Percentiles rank a stretch among this genome's conserved stretches.
Conservation (phyloP, 2,888 invertebrate species). For the Cataglyphis albicans region DNA sequence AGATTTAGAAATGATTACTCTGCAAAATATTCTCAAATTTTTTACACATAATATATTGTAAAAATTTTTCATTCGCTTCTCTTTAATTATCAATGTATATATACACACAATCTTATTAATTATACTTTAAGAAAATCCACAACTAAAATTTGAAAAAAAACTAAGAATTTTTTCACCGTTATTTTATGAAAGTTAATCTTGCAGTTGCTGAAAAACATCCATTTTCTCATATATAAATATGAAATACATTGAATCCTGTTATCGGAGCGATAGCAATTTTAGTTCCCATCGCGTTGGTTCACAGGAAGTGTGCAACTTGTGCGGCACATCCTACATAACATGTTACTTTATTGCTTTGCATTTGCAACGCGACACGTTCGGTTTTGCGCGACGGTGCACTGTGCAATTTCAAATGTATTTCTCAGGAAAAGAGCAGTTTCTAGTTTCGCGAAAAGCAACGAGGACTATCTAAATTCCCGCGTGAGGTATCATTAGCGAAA, state of each 20-base stretch:
- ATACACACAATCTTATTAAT: constrained; percentile 6
- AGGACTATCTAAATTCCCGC: constrained; percentile 40
- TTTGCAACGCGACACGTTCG: constrained; percentile 38
- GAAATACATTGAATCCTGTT: not conserved
- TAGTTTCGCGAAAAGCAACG: constrained; percentile 32
- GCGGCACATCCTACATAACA: constrained; percentile 16
- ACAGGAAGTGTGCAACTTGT: constrained; percentile 24
- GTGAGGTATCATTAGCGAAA: constrained; percentile 27
- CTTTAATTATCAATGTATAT: constrained; percentile 1
- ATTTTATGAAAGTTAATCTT: not conserved
- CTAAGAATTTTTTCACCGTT: not conserved
- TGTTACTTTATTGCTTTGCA: constrained; percentile 42
- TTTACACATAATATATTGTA: constrained; percentile 9
- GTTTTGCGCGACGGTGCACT: constrained; percentile 22
- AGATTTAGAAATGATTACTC: not conserved
- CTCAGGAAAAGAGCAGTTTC: constrained; percentile 22
- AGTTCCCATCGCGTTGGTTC: constrained; percentile 1
- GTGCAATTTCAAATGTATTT: constrained; percentile 18
- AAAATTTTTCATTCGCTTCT: constrained; percentile 8
- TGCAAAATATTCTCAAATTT: constrained; percentile 26
- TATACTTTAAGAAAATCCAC: not conserved
- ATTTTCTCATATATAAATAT: constrained; percentile 10
- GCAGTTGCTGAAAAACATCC: not conserved
- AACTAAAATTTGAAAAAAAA: not conserved
- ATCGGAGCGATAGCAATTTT: constrained; percentile 16